Conservation (phyloP, 1,140 invertebrate species). For the Zaprionus africanus region DNA sequence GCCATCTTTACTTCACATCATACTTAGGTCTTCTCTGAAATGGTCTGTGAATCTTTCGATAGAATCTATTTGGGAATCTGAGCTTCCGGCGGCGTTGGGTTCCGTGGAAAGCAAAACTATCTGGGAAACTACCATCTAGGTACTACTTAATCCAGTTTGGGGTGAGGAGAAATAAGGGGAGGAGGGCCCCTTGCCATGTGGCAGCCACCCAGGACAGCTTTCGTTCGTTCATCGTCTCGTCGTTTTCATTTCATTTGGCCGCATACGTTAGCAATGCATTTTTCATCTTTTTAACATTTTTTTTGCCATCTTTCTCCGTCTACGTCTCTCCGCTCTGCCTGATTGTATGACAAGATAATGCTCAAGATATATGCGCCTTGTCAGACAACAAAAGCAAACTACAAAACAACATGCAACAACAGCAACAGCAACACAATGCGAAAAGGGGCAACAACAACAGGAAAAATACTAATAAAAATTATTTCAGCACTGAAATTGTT, state of each 20-base stretch:
- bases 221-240: conserved; percentile 20
- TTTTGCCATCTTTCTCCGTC: conserved; percentile 8
- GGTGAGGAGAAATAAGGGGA: background rate
- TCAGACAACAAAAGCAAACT: conserved; percentile 53
- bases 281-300: conserved; percentile 43
- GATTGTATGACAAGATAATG: conserved; percentile 77
- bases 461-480: conserved; percentile 49
- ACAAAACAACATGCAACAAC: conserved; percentile 45
- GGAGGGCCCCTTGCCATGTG: background rate
- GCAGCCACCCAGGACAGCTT: conserved; percentile 14
- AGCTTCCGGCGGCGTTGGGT: background rate
- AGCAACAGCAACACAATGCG: conserved; percentile 29
- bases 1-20: no score
- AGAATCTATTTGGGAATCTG: background rate
- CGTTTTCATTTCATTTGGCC: conserved; percentile 37
- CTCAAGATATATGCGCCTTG: conserved; percentile 72
- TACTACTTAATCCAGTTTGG: background rate
- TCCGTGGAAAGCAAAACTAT: background rate
- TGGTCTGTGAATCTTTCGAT: no score
- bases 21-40: no score
- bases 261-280: conserved; percentile 29
- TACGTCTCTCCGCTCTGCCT: no score
- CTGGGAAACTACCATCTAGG: background rate
- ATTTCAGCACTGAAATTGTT: conserved; percentile 48
- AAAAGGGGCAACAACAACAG: conserved; percentile 16